Evolutionary conservation across 2,113 vertebrate genomes (phyloP).

Genomic region (Scortum barcoo): DNA sequence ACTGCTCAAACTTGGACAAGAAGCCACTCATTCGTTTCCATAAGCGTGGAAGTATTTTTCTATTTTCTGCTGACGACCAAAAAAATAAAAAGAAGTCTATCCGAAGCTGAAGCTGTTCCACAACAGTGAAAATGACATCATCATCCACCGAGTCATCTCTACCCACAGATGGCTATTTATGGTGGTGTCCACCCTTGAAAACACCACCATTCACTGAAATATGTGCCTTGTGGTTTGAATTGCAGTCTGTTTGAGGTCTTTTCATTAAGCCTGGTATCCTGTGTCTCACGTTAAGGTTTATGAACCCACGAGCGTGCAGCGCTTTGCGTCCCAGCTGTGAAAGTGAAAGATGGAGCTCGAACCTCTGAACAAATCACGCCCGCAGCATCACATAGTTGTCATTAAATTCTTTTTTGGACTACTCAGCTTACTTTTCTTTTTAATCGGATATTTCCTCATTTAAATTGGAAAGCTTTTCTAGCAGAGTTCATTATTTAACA

Average conservation of each 20-base stretch:
- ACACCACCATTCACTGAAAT: constrained; percentile 47
- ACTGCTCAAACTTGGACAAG: constrained; percentile 28
- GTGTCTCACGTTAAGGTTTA: constrained; percentile 47
- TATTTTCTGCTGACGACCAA: constrained; percentile 38
- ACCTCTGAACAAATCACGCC: background rate
- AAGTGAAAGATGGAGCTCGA: background rate
- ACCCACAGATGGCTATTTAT: constrained; percentile 64
- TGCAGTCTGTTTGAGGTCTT: constrained; percentile 40
- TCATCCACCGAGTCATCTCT: constrained; percentile 44
- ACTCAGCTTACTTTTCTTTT: background rate
- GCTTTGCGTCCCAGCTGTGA: constrained; percentile 4
- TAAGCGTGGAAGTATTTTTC: constrained; percentile 43
- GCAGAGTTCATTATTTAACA: background rate
- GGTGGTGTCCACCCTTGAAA: constrained; percentile 53
- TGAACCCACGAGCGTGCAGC: constrained; percentile 4
- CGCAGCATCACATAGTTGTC: background rate
- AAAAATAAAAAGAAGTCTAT: background rate
- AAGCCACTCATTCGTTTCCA: constrained; percentile 34
- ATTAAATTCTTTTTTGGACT: background rate
- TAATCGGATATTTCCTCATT: background rate
- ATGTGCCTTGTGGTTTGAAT: constrained; percentile 50
- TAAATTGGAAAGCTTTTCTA: background rate
- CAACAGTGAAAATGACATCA: constrained; percentile 62
- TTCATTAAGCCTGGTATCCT: constrained; percentile 52
- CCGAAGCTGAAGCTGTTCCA: constrained; percentile 40